Base-by-base conservation (phyloP, 2,113 vertebrate genomes). In the Nesogale talazaci region DNA sequence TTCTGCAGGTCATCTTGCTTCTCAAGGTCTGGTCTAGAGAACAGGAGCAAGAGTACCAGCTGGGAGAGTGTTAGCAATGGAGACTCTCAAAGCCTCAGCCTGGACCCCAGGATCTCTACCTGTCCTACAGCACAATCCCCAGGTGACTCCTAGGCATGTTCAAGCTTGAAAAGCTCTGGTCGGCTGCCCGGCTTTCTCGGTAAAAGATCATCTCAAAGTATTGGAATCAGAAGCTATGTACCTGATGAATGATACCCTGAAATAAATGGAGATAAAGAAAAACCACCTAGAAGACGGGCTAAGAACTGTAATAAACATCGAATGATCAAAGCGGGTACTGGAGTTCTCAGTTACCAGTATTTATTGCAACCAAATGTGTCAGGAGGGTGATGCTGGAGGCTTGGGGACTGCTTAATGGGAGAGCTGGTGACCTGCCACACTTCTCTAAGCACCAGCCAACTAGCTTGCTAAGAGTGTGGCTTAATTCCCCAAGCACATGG, bases 181-280 rank as follows among this genome's bases (percentile, higher is more conserved):
- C 65, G 11, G 75, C 3, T 86, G 59, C 9, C n/a, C 9, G 69
- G 3, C 76, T 74, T 90, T 67, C 56, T 88, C 59, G 31, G 57
- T 52, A 91, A 76, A 82, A 57, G 40, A 52, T n/a, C 76, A 89
- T 59, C 86, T 80, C 78, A 34, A 40, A 36, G 52, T 67, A 80
- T 78, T 82, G 36, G 74, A 79, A 75, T 82, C 74, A 52, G 84
- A 89, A 96, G 57, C n/a, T 94, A 83, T 88, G 40, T 42, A 78
- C 92, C 42, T 74, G 40, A 83, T 29, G 70, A 86, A 52, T 36
- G 56, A 78, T 36, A 78, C 61, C 34, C 38, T 91, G 38, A 94
- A 94, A 94, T 36, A 76, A 72, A 59, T 81, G 61, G 25, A 8
- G 23, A 80, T 40, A 16, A 78, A 88, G 78, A 57, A 75, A 88